Evolutionary conservation across 2,888 invertebrate species (phyloP), one percentile per base, ranked within the genome.

Genomic region (Parthenolecanium corni): DNA sequence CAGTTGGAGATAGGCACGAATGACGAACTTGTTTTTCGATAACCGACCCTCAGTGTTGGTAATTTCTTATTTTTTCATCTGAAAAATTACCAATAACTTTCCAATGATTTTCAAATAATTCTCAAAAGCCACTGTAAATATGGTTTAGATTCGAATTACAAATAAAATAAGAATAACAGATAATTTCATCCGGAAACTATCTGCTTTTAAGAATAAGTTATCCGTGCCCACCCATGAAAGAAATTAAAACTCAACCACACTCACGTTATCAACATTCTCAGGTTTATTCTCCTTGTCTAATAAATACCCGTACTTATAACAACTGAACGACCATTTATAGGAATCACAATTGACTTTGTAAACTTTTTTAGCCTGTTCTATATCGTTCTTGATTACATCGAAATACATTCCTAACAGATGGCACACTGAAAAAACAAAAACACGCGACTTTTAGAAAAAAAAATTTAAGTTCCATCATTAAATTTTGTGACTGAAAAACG

Each of bases 321-420:
- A 97, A 71, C 95, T 95, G 72, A 83, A 86, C 4, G 82, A 84
- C 72, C 81, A 89, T 66, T 86, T 83, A 70, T 84, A 82, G 65
- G 89, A 85, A 71, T 92, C 86, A 74, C 96, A 97, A 73, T 92
- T 96, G 47, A 79, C 81, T 75, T 85, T 84, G 72, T 83, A 96
- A 6, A 94, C 81, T 70, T 82, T 82, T 0, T 79, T 82, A 0
- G 95, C 92, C 71, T 87, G 87, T 52, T 82, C 80, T 68, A 79
- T 85, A 71, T 95, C 88, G 70, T 84, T 85, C 69, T 86, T 86
- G 23, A 95, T 82, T 0, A 86, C 80, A 73, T 95, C 94, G 67
- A 89, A 77, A 74, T 89, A 97, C 74, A 96, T 94, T 1, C 86
- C 97, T 46, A 97, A 77, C 54, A 95, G 76, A 74, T 96, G 94